Base-by-base conservation (phyloP, 2,797 vertebrate species). In the Argya squamiceps region DNA sequence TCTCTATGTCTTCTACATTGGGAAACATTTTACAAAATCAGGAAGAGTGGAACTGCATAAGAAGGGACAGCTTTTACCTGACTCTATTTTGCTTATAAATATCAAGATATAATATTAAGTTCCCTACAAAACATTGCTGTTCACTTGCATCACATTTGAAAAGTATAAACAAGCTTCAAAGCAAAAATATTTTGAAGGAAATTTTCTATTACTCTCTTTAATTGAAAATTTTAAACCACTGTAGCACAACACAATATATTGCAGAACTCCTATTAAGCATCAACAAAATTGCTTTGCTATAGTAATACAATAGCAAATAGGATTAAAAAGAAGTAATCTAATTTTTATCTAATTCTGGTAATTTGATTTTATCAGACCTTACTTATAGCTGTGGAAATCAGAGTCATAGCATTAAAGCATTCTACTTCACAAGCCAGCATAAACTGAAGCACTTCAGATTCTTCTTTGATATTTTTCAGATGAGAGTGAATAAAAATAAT, bases 271-370 rank as follows among this genome's bases (percentile, higher is more conserved):
- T 77, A 86, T 52, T 82, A 94, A 79, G 30, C 29, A 84, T 49
- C 74, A 93, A 52, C 37, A 79, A 86, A 95, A 89, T 73, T 49
- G 73, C 59, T 84, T 84, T 86, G 43, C 70, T 59, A 69, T 32
- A 74, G 58, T 71, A 89, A 78, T 71, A 94, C 24, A 73, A 75
- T 4, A 88, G 43, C 24, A 92, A 95, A 90, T n/a, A 87, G 27
- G 34, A 87, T 82, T 87, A 70, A 91, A 74, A 47, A 36, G 43
- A 92, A 94, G 34, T 60, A 94, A 93, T 87, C 84, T 74, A 74
- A 60, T 91, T 92, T 92, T 92, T 92, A 92, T 84, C 75, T 89
- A 89, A 96, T 83, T 87, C 63, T 59, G 77, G 44, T 91, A 76
- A 91, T 89, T 84, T 82, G 67, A 78, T 87, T 93, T 96, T 90